Evolutionary conservation across 2,888 invertebrate species (phyloP), one percentile per base, ranked within the genome.

Genomic region (Ectemnius lituratus): DNA sequence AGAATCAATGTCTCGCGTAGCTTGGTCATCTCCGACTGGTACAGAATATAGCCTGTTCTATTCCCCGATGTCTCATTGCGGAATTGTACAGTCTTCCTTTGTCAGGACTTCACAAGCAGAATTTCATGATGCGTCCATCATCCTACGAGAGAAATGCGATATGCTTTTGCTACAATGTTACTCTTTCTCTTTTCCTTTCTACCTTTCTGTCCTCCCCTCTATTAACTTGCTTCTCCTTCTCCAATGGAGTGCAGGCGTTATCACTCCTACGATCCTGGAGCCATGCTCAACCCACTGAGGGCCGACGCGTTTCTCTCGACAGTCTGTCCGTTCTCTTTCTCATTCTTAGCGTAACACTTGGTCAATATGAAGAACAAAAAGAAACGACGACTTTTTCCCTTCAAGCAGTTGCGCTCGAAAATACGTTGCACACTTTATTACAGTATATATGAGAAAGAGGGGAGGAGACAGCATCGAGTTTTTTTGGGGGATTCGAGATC

Each of bases 111-210:
- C 5, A 8, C 37, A 37, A 37, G 37, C 37, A 37, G 37, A 37
- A 37, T 8, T 37, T 6, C 37, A 52, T 13, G 52, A 52, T 68
- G 62, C 46, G 72, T 47, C 75, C 72, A 75, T 75, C 70, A 64
- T 81, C 58, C 52, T 45, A 20, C 65, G 23, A 61, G 56, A 80
- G 72, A 81, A 78, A 80, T 66, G 68, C 60, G 76, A 80, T 72
- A 73, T 52, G 18, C 20, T 57, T 63, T 57, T 63, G 45, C 57
- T 67, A 78, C 74, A 78, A 70, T 68, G 74, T 70, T 68, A 59
- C 62, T 72, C 68, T 67, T 73, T 66, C 67, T 75, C 64, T 60
- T 52, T 11, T 16, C 52, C 52, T 52, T 5, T 52, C 37, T 11
- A 11, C 37, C 37, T 11, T 37, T 11, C 37, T 2, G 37, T 37